A percentile compares a stretch with the other conserved stretches of the same genome.
phyloP scores from a whole-genome alignment of 2,113 vertebrate species.

The rabbit (Oryctolagus cuniculus) region DNA sequence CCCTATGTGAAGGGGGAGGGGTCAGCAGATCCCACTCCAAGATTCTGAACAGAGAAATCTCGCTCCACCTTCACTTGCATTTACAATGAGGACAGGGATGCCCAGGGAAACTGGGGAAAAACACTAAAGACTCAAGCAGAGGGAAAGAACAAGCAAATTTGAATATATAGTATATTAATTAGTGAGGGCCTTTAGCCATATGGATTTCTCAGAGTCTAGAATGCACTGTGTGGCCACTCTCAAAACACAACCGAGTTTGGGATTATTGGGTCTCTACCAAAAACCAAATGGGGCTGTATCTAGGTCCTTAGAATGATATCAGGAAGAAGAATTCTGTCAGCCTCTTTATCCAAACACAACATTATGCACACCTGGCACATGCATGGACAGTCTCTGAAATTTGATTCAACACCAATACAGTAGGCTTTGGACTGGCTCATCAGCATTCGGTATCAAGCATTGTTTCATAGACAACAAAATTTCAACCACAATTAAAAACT shows the following conservation, averaged over 20 bases:
- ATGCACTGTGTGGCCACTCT: background rate
- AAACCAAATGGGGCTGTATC: background rate
- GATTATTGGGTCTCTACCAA: too few species aligned
- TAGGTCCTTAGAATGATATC: background rate
- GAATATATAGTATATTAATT: background rate
- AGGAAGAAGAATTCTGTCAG: background rate
- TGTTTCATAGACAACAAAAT: background rate
- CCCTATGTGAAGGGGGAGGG: rapidly evolving
- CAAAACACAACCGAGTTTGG: background rate
- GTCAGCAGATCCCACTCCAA: background rate
- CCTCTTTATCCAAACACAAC: background rate
- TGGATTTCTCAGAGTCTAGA: background rate
- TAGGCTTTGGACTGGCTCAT: background rate
- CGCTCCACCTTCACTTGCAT: background rate
- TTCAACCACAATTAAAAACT: background rate
- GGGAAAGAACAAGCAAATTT: background rate
- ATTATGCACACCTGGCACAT: rapidly evolving
- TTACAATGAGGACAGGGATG: background rate
- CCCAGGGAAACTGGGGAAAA: background rate
- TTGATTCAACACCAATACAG: background rate
- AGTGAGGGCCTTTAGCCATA: background rate
- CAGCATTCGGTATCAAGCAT: background rate
- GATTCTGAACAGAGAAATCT: background rate
- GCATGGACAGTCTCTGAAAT: background rate
- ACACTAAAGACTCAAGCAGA: background rate